Conservation (phyloP, 2,797 vertebrate genomes). For the Characodon lateralis region DNA sequence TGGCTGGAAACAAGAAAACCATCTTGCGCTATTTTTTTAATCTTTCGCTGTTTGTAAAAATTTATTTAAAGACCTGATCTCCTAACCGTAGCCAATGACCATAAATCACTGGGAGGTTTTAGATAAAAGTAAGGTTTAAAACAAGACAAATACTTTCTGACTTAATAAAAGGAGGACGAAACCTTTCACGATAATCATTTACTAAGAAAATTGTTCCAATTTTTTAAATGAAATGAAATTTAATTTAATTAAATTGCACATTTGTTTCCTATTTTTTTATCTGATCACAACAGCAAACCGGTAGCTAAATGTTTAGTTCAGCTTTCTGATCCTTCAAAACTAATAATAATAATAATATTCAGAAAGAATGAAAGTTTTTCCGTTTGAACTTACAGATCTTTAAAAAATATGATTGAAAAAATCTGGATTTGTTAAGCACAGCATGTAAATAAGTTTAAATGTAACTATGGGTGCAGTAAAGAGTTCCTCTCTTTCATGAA, state of each 20-base stretch:
- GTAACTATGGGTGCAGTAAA: background rate
- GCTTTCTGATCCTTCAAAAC: background rate
- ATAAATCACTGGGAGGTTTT: background rate
- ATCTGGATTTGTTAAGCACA: background rate
- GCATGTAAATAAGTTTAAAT: too few species aligned
- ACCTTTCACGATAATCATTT: background rate
- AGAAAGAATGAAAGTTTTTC: background rate
- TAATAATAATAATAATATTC: background rate
- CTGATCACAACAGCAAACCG: background rate
- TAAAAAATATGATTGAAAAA: background rate
- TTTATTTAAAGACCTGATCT: too few species aligned
- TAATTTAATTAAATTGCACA: background rate
- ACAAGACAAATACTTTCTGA: background rate
- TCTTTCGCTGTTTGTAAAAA: too few species aligned
- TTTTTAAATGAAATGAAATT: background rate
- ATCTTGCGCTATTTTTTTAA: too few species aligned
- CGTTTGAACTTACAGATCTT: background rate
- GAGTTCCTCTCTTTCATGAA: background rate
- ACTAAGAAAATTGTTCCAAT: background rate
- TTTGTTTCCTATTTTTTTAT: background rate
- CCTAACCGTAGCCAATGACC: too few species aligned
- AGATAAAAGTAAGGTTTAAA: background rate
- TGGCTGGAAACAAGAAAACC: too few species aligned
- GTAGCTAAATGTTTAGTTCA: background rate
- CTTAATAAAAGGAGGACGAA: background rate